Conservation (phyloP, 2,113 vertebrate species). For the Brienomyrus longianalis region DNA sequence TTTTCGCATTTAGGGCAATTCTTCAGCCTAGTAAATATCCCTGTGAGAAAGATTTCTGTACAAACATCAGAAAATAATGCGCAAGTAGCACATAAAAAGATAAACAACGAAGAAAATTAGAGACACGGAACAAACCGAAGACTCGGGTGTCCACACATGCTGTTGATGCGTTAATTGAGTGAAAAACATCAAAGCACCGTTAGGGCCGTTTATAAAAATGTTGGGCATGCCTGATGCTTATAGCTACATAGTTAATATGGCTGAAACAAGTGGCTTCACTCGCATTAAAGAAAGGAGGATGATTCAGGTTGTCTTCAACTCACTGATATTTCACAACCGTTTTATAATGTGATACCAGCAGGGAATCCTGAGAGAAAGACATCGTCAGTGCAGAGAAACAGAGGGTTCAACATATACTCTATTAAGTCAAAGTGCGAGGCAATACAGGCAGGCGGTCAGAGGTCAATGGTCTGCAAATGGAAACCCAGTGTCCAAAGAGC, state of each 20-base stretch:
- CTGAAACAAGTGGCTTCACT: background rate
- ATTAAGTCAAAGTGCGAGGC: background rate
- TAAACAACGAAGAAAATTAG: background rate
- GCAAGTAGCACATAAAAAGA: background rate
- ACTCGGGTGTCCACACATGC: background rate
- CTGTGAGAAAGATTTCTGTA: background rate
- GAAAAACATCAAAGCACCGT: background rate
- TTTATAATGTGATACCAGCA: background rate
- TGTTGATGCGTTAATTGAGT: background rate
- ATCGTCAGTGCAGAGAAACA: background rate
- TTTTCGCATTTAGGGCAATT: background rate
- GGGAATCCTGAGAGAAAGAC: background rate
- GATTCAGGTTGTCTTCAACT: background rate
- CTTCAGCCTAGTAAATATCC: background rate
- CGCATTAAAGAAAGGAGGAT: background rate
- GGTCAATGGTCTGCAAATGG: background rate
- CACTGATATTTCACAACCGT: background rate
- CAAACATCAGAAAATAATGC: background rate
- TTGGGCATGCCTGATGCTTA: background rate
- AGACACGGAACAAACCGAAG: background rate
- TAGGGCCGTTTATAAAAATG: background rate
- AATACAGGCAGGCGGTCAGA: background rate
- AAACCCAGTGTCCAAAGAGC: background rate
- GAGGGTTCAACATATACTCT: background rate
- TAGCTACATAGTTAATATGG: background rate